Conservation (phyloP, 2,888 invertebrate species). For the Tanypteryx hageni region DNA sequence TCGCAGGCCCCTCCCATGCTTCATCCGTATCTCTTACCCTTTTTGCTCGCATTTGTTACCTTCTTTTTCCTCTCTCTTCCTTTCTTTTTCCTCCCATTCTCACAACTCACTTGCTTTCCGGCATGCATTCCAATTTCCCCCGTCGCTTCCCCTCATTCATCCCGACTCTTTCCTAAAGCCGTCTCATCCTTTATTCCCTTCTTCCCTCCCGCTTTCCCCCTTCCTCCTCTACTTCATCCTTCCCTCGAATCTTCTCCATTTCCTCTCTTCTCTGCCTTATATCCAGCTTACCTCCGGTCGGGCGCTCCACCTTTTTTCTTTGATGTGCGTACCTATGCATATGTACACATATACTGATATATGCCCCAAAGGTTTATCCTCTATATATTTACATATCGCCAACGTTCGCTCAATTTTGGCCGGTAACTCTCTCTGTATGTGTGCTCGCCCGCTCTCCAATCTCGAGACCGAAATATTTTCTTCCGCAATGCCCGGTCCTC, state of each 20-base stretch:
- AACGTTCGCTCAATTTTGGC: no score
- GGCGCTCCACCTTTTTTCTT: no score
- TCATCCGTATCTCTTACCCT: no score
- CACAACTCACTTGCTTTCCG: not conserved
- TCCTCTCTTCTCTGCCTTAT: not conserved
- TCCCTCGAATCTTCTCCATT: not conserved
- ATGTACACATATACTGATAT: not conserved
- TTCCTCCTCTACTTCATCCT: not conserved
- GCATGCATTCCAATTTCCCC: slow-evolving; percentile 57
- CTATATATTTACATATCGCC: no score
- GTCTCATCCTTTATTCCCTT: not conserved
- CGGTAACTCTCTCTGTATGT: no score
- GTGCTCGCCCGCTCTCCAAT: no score
- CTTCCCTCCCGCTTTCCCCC: not conserved
- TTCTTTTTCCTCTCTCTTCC: not conserved
- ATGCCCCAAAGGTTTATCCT: no score
- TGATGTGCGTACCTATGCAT: not conserved
- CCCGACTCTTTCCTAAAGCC: not conserved
- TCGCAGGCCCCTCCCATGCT: no score
- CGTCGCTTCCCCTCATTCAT: not conserved
- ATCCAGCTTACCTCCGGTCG: not conserved
- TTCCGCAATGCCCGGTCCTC: no score
- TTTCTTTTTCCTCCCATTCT: not conserved
- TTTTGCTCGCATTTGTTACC: not conserved
- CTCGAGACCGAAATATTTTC: no score